Conservation (phyloP, 1,140 invertebrate species). For the Caerostris extrusa region DNA sequence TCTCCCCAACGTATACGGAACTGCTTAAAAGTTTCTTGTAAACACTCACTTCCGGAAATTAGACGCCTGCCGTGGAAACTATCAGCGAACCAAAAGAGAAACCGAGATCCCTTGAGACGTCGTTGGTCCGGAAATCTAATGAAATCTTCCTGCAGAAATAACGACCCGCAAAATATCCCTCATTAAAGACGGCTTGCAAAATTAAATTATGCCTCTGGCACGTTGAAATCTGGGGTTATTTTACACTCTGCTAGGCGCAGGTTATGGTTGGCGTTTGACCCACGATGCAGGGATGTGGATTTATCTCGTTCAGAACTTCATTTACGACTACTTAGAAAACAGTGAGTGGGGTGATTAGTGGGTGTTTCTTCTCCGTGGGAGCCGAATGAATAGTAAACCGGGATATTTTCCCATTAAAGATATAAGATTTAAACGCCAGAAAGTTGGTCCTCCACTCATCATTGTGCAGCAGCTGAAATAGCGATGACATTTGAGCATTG, state of each 20-base stretch:
- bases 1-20: neutral
- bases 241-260: conserved; percentile 13
- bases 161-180: conserved; percentile 47
- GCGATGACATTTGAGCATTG: too few species aligned
- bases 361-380: neutral
- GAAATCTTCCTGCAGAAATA: conserved; percentile 30
- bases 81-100: neutral
- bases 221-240: conserved; percentile 1
- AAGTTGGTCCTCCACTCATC: too few species aligned
- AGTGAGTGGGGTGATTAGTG: conserved; percentile 19
- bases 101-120: neutral
- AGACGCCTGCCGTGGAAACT: neutral
- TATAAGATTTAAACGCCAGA: too few species aligned
- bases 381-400: neutral
- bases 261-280: conserved; percentile 37
- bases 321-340: conserved; percentile 58
- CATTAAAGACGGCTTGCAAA: conserved; percentile 29
- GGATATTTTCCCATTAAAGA: neutral
- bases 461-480: too few species aligned
- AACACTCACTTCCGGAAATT: conserved; percentile 12
- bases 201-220: conserved; percentile 40
- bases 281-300: conserved; percentile 13
- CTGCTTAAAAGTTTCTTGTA: conserved; percentile 22
- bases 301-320: conserved; percentile 45
- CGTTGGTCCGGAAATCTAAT: conserved; percentile 6